These are phyloP conservation scores for Leptinotarsa defecta DNA, from an alignment of 1,140 invertebrate genomes.

Conservation along the genomic window DNA sequence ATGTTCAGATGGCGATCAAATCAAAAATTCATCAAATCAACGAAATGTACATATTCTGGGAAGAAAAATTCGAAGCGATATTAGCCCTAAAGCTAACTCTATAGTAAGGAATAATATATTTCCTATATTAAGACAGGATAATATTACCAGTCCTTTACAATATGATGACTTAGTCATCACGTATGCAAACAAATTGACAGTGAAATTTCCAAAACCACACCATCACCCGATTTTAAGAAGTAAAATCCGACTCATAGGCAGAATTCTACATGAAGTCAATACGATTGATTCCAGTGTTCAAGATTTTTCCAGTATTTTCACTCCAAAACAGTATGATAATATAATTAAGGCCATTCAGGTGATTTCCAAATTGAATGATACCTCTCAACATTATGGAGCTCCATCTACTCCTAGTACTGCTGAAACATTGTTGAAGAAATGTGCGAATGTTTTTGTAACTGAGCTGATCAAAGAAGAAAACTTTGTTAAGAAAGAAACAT, in stretches of 20 bases:
- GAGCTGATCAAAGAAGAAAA: constrained; percentile 18
- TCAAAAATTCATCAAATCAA: background rate
- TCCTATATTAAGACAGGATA: constrained; percentile 18
- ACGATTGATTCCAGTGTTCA: background rate
- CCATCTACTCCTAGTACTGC: constrained; percentile 14
- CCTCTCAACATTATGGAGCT: background rate
- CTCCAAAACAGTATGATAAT: background rate
- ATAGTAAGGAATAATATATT: constrained; percentile 14
- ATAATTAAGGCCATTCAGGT: background rate
- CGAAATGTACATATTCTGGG: background rate
- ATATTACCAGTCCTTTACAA: background rate
- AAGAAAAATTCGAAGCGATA: background rate
- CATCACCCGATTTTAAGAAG: constrained; percentile 19
- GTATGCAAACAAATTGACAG: constrained; percentile 13
- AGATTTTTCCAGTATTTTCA: background rate
- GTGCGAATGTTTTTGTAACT: constrained; percentile 16
- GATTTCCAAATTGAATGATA: background rate
- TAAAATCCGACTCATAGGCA: constrained; percentile 18
- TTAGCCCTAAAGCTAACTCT: background rate
- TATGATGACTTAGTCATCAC: constrained; percentile 21
- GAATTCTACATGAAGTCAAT: constrained; percentile 13
- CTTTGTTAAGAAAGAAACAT: background rate
- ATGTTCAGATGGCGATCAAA: background rate
- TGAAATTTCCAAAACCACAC: constrained; percentile 11
- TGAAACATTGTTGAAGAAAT: constrained; percentile 16